phyloP scores from a whole-genome alignment of 2,888 invertebrate genomes.

The Apotomis turbidana region DNA sequence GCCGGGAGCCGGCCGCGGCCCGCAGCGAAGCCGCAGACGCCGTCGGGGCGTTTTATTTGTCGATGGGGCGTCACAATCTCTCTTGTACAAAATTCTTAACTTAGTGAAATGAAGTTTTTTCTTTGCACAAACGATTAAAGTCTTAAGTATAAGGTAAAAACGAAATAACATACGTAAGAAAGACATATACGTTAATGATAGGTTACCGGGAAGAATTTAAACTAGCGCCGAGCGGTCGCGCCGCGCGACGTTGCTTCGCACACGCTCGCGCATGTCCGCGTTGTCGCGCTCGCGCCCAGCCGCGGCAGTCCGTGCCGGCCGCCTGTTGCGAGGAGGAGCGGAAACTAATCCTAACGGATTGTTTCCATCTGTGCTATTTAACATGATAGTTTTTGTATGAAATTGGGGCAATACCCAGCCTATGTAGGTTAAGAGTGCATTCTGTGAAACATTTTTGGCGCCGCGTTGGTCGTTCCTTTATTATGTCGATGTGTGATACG shows the following conservation, averaged over 20 bases:
- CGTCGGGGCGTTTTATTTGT: slow-evolving; percentile 64
- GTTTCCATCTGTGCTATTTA: not conserved
- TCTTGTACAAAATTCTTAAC: slow-evolving; percentile 72
- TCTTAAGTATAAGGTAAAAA: slow-evolving; percentile 71
- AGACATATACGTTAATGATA: slow-evolving; percentile 83
- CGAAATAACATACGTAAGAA: slow-evolving; percentile 84
- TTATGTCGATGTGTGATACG: not conserved
- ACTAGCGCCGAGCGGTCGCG: slow-evolving; percentile 49
- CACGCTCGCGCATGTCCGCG: slow-evolving; percentile 32
- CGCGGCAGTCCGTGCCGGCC: no score
- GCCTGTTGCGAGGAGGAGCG: not conserved
- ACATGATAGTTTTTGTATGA: slow-evolving; percentile 17
- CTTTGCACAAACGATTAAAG: slow-evolving; percentile 73
- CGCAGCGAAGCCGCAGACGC: slow-evolving; percentile 49
- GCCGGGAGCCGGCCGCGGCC: slow-evolving; percentile 43
- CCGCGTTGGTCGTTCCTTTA: not conserved
- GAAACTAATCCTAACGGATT: no score
- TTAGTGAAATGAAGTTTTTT: slow-evolving; percentile 60
- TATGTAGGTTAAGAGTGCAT: not conserved
- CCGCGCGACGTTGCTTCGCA: slow-evolving; percentile 40
- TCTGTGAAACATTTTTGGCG: not conserved
- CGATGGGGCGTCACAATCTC: slow-evolving; percentile 58
- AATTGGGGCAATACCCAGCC: not conserved
- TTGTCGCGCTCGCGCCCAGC: slow-evolving; percentile 21
- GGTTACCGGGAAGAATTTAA: slow-evolving; percentile 80